Conservation (phyloP, 1,140 invertebrate species). For the Caenorhabditis elegans region DNA sequence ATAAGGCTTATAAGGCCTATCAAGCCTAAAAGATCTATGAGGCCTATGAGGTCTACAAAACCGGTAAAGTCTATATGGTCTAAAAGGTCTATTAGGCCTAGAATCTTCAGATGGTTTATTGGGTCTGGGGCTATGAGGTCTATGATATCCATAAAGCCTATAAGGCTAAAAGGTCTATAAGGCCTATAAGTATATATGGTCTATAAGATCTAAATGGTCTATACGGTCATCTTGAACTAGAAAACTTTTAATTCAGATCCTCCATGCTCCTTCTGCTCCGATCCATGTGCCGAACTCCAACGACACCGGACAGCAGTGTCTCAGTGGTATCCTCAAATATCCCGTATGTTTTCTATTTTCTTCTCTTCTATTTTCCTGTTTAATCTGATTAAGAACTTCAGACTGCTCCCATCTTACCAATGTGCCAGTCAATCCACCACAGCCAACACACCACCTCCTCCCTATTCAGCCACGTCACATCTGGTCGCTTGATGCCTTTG, state of each 20-base stretch:
- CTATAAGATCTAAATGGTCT: too few species aligned
- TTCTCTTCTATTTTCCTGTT: not conserved
- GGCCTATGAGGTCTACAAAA: too few species aligned
- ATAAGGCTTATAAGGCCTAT: too few species aligned
- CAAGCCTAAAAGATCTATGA: too few species aligned
- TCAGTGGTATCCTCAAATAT: constrained; percentile 35
- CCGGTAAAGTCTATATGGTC: too few species aligned
- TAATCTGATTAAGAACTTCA: not conserved
- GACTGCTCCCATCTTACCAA: constrained; percentile 36
- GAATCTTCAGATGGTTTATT: too few species aligned
- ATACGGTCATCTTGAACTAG: too few species aligned
- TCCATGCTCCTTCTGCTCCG: constrained; percentile 33
- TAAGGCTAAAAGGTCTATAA: too few species aligned
- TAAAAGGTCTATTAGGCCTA: too few species aligned
- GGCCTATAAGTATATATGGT: too few species aligned
- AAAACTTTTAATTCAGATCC: not conserved
- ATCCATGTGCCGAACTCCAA: constrained; percentile 16
- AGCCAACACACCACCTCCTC: not conserved
- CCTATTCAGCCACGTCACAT: constrained; percentile 3
- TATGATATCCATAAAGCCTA: too few species aligned
- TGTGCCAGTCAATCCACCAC: constrained; percentile 15
- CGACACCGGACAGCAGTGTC: constrained; percentile 26
- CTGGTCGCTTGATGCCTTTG: not conserved
- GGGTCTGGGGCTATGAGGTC: too few species aligned
- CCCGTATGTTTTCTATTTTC: not conserved